A percentile compares a stretch with the other conserved stretches of the same genome.
Evolutionary conservation across 2,888 invertebrate species (phyloP).

Genomic region (Sthenelais limicola): DNA sequence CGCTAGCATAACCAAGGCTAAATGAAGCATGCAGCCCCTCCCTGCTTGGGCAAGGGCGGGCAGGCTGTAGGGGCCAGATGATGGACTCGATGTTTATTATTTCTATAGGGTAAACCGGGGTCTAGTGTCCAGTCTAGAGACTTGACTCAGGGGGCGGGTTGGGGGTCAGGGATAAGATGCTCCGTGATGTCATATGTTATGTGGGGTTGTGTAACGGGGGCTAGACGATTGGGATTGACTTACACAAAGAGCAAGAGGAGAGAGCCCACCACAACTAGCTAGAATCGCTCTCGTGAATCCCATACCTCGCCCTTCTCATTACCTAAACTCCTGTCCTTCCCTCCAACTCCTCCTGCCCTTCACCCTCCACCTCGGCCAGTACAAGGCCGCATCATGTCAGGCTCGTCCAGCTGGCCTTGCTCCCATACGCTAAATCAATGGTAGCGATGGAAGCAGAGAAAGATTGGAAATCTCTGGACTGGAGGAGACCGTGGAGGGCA

Average conservation of each 20-base stretch:
- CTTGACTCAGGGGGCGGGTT: conserved; percentile 1
- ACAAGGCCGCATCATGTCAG: no score
- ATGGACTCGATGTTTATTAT: conserved; percentile 35
- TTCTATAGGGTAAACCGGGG: conserved; percentile 9
- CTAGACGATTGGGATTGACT: conserved; percentile 23
- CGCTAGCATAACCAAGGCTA: no score
- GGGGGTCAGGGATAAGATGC: conserved; percentile 15
- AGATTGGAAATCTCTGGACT: no score
- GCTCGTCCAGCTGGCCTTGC: no score
- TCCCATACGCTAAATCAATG: no score
- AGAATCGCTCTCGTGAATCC: no score
- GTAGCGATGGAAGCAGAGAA: no score
- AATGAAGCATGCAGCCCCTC: no score
- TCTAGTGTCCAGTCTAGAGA: conserved; percentile 19
- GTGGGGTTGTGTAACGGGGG: conserved; percentile 9
- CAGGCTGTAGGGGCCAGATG: no score
- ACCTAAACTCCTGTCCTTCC: neutral
- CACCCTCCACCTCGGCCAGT: neutral
- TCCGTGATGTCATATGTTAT: conserved; percentile 24
- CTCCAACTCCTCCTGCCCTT: neutral
- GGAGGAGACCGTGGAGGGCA: no score
- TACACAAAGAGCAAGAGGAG: conserved; percentile 18
- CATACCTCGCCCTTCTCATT: neutral
- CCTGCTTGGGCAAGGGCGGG: no score
- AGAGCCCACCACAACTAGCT: neutral